Evolutionary conservation across 2,797 vertebrate species (phyloP), one percentile per base, ranked within the genome.

Genomic region (Gallinago solitaria): DNA sequence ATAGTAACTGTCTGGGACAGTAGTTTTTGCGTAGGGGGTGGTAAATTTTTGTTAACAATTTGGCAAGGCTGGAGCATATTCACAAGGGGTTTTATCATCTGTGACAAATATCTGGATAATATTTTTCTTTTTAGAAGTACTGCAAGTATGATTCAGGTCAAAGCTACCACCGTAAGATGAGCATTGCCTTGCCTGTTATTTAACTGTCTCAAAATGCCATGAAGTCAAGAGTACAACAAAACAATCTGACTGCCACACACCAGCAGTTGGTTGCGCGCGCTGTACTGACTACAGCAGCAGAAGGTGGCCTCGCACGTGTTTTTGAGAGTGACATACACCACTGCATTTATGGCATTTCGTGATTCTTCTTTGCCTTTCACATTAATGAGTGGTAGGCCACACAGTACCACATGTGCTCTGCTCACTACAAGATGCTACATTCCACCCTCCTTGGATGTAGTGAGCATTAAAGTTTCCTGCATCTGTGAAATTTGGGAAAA

Each of bases 41-140:
- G 60, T 80, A 81, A 68, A 64, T 57, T 92, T 92, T 88, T 32
- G 1, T 74, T 80, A 80, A 61, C 23, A 37, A 60, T 78, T 89
- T 77, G 83, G 47, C 74, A 95, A 91, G 65, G 28, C 74, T 83
- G 68, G 51, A 91, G 79, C 27, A 45, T 35, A 85, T 82, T 92
- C 67, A 84, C 30, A 51, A 88, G 32, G 24, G 76, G 33, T 70
- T 95, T 92, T 80, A 80, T 82, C 23, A 80, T 87, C 75, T 77
- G 63, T 91, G 84, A 91, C 75, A 94, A 77, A 79, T 85, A 87
- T 47, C 68, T 85, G 68, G 51, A 81, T 75, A 91, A 90, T 74
- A 89, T 67, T 92, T 83, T 95, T 91, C n/a, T 67, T 67, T 94
- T 93, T 90, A 94, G 39, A 91, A 87, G 71, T 87, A 77, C 83